Conservation (phyloP, 2,797 vertebrate species). For the Enteromius paludinosus region DNA sequence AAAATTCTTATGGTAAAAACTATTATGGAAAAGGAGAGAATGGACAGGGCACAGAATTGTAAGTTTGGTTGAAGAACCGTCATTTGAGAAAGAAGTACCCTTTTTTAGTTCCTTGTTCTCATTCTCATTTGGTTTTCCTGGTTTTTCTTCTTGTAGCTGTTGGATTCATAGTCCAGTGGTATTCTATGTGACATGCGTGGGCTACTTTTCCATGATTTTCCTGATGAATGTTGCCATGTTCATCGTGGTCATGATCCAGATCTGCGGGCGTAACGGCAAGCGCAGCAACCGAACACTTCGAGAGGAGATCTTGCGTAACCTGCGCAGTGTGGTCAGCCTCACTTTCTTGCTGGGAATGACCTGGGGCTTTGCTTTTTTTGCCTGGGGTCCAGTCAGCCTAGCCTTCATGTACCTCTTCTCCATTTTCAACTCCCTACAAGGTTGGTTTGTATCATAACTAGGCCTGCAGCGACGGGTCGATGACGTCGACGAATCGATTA, state of each 20-base stretch:
- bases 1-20: slow-evolving; percentile 81
- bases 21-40: slow-evolving; percentile 73
- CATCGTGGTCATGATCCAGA: slow-evolving; percentile 96
- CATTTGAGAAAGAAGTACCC: background rate
- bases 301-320: slow-evolving; percentile 90
- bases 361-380: slow-evolving; percentile 96
- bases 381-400: slow-evolving; percentile 88
- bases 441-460: slow-evolving; percentile 75
- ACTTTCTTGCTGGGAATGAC: slow-evolving; percentile 98
- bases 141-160: slow-evolving; percentile 78
- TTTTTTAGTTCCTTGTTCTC: background rate
- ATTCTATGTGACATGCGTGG: slow-evolving; percentile 89
- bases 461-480: too few species aligned
- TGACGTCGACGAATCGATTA: too few species aligned
- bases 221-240: slow-evolving; percentile 97
- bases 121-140: slow-evolving; percentile 16
- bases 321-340: slow-evolving; percentile 93
- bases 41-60: slow-evolving; percentile 84
- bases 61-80: slow-evolving; percentile 70
- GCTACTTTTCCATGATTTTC: slow-evolving; percentile 92
- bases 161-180: slow-evolving; percentile 85
- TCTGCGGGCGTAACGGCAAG: slow-evolving; percentile 95
- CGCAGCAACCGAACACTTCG: slow-evolving; percentile 88
- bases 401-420: slow-evolving; percentile 92
- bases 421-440: slow-evolving; percentile 97